Evolutionary conservation across 2,797 vertebrate species (phyloP), one percentile per base, ranked within the genome.

Genomic region (Bradypodion ventrale): DNA sequence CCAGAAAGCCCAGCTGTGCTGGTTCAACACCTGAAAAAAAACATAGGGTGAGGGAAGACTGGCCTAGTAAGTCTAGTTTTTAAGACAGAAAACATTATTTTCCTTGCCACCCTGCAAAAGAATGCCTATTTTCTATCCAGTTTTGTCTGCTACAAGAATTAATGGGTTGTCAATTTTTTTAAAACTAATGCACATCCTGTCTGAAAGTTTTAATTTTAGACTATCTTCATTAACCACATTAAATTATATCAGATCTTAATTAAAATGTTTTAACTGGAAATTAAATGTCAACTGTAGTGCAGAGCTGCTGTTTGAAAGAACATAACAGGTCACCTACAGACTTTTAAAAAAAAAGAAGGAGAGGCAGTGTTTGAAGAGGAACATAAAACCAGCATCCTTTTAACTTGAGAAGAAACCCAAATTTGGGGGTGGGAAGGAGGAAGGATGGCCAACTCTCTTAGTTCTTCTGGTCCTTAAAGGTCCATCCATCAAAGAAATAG

Each of bases 241-340:
- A 88, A 93, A 65, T 82, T 56, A 91, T 89, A 46, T 84, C 88
- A 68, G 37, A 89, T 85, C 92, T 94, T 91, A 93, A 92, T 93
- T 92, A 89, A 90, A 93, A 84, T 82, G 16, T 69, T 93, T 91
- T 89, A 88, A 88, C 82, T 85, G 79, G 92, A 93, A 94, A 92
- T 92, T 91, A 88, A 93, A 88, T 87, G 87, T 84, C 86, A 91
- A 72, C 15, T 80, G 68, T 82, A 90, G 91, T 89, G 74, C 81
- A 90, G 32, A 88, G 80, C 90, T 63, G 79, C 82, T 90, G 81
- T 88, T 89, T 84, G 88, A 89, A 65, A n/a, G 84, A 21, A 92
- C 79, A 79, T 76, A 88, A 89, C 49, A 84, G 87, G 72, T 90
- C 78, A 56, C 23, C 76, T 85, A 83, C 0, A 0, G 80, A 91